Evolutionary conservation across 2,888 invertebrate genomes (phyloP).

Genomic region (Steromphala cineraria): DNA sequence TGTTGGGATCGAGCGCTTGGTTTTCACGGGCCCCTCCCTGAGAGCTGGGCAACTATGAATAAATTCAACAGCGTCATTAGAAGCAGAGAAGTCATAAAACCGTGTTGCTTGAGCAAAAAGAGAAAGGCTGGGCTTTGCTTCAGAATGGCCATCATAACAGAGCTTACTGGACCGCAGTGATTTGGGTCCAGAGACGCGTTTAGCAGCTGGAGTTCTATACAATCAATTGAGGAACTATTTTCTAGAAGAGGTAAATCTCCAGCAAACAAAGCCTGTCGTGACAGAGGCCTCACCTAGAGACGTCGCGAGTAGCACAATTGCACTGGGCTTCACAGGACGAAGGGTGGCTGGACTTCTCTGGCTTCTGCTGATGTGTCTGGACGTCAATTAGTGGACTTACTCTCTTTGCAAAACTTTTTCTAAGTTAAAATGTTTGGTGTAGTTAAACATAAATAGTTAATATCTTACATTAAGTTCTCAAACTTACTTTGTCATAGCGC

Average conservation of each 20-base stretch:
- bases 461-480: no score
- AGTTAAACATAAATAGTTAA: no score
- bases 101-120: background rate
- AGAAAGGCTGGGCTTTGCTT: background rate
- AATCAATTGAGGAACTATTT: background rate
- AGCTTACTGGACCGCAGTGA: background rate
- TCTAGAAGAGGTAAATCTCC: background rate
- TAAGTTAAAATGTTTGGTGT: no score
- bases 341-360: no score
- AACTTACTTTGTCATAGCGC: no score
- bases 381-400: no score
- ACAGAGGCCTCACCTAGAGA: no score
- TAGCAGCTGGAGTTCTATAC: background rate
- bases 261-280: background rate
- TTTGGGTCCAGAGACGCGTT: background rate
- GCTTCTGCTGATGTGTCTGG: no score
- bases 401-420: no score
- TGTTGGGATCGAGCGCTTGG: background rate
- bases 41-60: background rate
- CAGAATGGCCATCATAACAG: background rate
- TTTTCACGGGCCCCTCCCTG: slow-evolving; percentile 2
- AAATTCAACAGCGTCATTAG: slow-evolving; percentile 8
- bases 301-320: no score
- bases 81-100: background rate
- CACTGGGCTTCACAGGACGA: no score